A percentile compares a stretch with the other conserved stretches of the same genome.
Conservation (phyloP, 2,888 invertebrate genomes). For the Gibbula magus region DNA sequence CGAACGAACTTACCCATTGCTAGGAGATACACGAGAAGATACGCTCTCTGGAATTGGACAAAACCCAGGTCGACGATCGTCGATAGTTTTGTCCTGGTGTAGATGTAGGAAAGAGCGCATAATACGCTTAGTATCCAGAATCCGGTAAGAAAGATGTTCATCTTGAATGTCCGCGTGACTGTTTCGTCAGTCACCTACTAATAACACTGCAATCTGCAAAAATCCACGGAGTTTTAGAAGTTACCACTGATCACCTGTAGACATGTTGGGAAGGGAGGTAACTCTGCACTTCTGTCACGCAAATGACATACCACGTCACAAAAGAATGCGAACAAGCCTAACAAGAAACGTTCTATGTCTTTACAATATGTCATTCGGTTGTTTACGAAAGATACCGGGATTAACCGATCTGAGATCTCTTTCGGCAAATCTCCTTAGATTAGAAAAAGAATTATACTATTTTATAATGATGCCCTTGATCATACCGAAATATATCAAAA, state of each 20-base stretch:
- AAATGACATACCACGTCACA: not conserved
- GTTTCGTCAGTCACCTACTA: not conserved
- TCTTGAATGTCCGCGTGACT: slow-evolving; percentile 30
- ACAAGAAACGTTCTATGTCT: too few species aligned
- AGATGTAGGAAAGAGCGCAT: slow-evolving; percentile 73
- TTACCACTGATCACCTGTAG: not conserved
- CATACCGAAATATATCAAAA: too few species aligned
- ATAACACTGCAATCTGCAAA: not conserved
- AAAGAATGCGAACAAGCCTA: too few species aligned
- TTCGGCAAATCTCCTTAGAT: too few species aligned
- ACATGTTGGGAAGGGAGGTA: not conserved
- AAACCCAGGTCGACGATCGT: slow-evolving; percentile 71
- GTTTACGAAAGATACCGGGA: too few species aligned
- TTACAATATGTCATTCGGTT: too few species aligned
- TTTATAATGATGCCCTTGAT: too few species aligned
- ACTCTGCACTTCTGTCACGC: not conserved
- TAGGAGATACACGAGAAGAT: slow-evolving; percentile 76
- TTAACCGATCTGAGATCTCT: too few species aligned
- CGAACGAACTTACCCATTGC: slow-evolving; percentile 74
- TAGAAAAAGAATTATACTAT: too few species aligned
- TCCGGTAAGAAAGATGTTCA: slow-evolving; percentile 69
- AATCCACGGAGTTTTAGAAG: not conserved
- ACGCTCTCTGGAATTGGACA: slow-evolving; percentile 75
- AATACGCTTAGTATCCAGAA: slow-evolving; percentile 66
- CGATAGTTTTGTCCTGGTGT: slow-evolving; percentile 71